These are phyloP conservation scores for Chauna torquata DNA, from an alignment of 2,113 vertebrate species.

Conservation along the genomic window DNA sequence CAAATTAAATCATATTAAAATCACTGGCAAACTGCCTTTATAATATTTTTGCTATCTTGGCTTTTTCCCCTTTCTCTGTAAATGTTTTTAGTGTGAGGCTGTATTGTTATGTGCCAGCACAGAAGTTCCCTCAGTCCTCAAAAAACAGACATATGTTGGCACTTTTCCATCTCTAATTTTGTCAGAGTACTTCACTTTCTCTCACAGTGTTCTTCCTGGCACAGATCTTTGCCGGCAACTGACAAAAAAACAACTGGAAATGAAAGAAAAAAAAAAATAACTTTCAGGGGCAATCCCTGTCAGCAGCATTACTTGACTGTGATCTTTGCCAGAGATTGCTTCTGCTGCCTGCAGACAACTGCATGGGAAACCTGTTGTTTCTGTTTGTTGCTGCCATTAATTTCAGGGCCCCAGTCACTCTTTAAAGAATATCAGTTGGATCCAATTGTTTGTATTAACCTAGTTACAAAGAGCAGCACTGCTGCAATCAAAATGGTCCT, in stretches of 20 bases:
- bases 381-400: neutral
- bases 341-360: conserved; percentile 8
- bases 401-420: neutral
- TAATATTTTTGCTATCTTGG: conserved; percentile 11
- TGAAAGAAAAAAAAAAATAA: neutral
- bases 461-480: neutral
- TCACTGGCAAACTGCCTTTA: neutral
- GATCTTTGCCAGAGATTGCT: neutral
- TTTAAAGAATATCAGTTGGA: neutral
- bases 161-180: conserved; percentile 11
- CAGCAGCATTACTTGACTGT: neutral
- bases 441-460: neutral
- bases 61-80: neutral
- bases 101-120: neutral
- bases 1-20: conserved; percentile 46
- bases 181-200: conserved; percentile 27
- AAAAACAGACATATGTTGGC: conserved; percentile 38
- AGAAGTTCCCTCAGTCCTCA: conserved; percentile 18
- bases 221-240: conserved; percentile 3
- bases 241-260: conserved; percentile 23
- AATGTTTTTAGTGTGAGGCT: neutral
- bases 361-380: neutral
- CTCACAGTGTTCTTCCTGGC: conserved; percentile 20
- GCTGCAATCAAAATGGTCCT: neutral
- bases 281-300: conserved; percentile 6